These are phyloP conservation scores for Mormoops blainvillei DNA, from an alignment of 2,113 vertebrate genomes.

Conservation along the genomic window DNA sequence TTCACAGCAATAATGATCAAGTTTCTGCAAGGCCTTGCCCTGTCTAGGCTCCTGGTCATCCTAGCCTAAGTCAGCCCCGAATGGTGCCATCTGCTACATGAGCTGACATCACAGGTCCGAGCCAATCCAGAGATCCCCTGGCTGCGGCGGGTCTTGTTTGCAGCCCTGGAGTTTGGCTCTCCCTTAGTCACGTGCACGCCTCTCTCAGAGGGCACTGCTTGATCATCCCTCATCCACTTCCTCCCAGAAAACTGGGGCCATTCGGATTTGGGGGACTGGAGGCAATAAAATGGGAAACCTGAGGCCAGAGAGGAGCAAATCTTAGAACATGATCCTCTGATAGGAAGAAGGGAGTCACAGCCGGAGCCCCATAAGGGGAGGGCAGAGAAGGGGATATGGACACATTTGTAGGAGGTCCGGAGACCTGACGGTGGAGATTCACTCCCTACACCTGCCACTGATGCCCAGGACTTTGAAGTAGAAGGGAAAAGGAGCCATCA, in stretches of 20 bases:
- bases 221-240: not conserved
- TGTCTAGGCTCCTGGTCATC: not conserved
- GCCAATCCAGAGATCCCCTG: not conserved
- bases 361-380: rapidly evolving
- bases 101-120: not conserved
- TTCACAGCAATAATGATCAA: not conserved
- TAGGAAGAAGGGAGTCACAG: not conserved
- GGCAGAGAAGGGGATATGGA: not conserved
- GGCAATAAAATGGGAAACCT: not conserved
- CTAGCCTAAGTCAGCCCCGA: not conserved
- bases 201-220: not conserved
- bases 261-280: not conserved
- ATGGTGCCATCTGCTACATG: not conserved
- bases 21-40: not conserved
- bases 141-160: not conserved
- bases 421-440: not conserved
- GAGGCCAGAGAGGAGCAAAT: not conserved
- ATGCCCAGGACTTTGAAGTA: not conserved
- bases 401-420: not conserved
- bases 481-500: not conserved
- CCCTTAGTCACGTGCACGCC: not conserved
- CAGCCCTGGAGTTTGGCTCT: not conserved
- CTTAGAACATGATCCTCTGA: not conserved
- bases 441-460: not conserved
- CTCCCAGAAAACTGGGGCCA: not conserved